Evolutionary conservation across 2,888 invertebrate genomes (phyloP).

Genomic region (Apotomis turbidana): DNA sequence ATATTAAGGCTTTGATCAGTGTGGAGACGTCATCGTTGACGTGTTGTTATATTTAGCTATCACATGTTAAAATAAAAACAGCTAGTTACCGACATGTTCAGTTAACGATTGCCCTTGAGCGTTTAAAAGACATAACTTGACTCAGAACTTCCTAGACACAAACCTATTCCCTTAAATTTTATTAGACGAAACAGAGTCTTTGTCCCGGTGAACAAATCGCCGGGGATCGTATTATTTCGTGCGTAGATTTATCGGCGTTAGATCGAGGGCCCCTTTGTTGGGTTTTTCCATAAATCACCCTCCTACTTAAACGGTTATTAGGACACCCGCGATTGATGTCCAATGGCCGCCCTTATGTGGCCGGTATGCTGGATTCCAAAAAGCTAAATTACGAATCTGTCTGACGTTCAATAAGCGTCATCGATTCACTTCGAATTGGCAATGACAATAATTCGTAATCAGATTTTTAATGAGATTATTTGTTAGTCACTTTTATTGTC

Average conservation of each 20-base stretch:
- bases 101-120: background rate
- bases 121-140: conserved; percentile 26
- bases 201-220: conserved; percentile 77
- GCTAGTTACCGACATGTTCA: background rate
- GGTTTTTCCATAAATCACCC: conserved; percentile 79
- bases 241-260: conserved; percentile 79
- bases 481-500: too few relatives aligned
- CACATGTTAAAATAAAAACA: too few relatives aligned
- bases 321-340: conserved; percentile 76
- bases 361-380: conserved; percentile 4
- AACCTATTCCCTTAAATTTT: conserved; percentile 61
- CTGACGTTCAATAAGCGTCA: background rate
- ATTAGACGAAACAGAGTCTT: conserved; percentile 75
- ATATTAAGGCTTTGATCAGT: too few relatives aligned
- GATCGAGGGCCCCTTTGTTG: conserved; percentile 77
- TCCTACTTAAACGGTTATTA: conserved; percentile 81
- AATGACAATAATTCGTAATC: too few relatives aligned
- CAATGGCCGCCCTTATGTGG: conserved; percentile 47
- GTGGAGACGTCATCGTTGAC: too few relatives aligned
- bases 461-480: too few relatives aligned
- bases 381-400: conserved; percentile 10
- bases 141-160: conserved; percentile 18
- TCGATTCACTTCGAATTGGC: background rate
- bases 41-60: too few relatives aligned
- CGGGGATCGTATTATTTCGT: conserved; percentile 78